Evolutionary conservation across 2,888 invertebrate species (phyloP), one percentile per base, ranked within the genome.

Genomic region (Ommatoiulus sabulosus): DNA sequence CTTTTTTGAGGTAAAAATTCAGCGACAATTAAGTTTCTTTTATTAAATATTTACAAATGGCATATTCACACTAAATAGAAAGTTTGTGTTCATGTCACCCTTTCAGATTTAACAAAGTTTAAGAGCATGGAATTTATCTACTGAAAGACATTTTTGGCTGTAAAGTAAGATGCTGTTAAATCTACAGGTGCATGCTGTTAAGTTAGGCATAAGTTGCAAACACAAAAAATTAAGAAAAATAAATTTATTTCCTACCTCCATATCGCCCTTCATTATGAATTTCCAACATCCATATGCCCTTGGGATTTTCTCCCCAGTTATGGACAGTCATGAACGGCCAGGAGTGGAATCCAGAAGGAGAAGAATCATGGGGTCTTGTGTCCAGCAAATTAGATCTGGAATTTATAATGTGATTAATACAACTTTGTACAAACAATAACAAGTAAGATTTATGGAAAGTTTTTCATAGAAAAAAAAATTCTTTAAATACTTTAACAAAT

Each of bases 281-380:
- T 93, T 98, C 98, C 89, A 99, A 94, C 91, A 96, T 96, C 99
- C 99, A 99, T 90, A 95, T 94, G 84, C 99, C 99, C 90, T 96
- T 95, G 0, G 99, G 98, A 48, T 95, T 95, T 93, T 99, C 99
- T 35, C 99, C 99, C 99, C 99, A 99, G 92, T 96, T 97, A 93
- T 99, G 99, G 90, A 94, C 98, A 86, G 98, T 98, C 99, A 99
- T 99, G 94, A 99, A 99, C 89, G 99, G 99, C 99, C 99, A 99
- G 91, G 97, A 96, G 92, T 95, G 96, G 94, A 99, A 99, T 84
- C 99, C 99, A 88, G 97, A 95, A 88, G 97, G 95, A 15, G 98
- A 98, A 87, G 95, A 95, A 93, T 99, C 99, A 91, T 97, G 96
- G 15, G 95, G 95, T 92, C 98, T 95, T 90, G 97, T 96, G 57